Evolutionary conservation across 2,888 invertebrate species (phyloP).

Genomic region (Stenurella melanura): DNA sequence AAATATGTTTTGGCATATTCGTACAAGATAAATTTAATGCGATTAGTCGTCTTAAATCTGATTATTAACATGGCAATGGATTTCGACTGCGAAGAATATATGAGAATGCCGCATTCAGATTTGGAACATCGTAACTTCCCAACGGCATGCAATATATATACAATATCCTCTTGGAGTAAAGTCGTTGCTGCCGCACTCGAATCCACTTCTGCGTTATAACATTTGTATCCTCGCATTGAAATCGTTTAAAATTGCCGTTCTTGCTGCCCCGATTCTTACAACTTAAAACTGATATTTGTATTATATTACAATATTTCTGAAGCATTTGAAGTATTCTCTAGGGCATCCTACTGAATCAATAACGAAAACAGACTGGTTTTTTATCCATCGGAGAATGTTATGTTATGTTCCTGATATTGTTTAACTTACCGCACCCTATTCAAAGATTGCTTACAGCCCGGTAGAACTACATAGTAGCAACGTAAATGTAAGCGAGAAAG

Average conservation of each 20-base stretch:
- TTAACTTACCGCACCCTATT: not conserved
- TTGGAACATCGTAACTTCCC: not conserved
- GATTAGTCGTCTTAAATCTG: not conserved
- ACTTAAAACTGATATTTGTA: constrained; percentile 14
- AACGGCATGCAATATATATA: not conserved
- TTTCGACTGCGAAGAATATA: not conserved
- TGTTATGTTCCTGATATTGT: not conserved
- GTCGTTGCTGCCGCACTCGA: constrained; percentile 9
- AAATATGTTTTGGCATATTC: not conserved
- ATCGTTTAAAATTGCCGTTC: constrained; percentile 18
- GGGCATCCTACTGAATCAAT: constrained; percentile 12
- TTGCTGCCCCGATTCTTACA: constrained; percentile 14
- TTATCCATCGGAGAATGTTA: not conserved
- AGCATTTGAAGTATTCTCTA: constrained; percentile 5
- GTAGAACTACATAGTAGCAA: too few relatives aligned
- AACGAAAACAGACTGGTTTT: constrained; percentile 4
- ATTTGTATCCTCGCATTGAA: constrained; percentile 5
- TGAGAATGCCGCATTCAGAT: not conserved
- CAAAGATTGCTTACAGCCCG: too few relatives aligned
- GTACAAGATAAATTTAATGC: not conserved
- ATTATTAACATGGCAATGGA: not conserved
- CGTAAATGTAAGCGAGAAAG: too few relatives aligned
- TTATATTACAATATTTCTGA: constrained; percentile 29
- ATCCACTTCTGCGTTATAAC: not conserved
- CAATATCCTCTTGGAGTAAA: not conserved